Conservation (phyloP, 2,113 vertebrate species). For the Pseudois nayaur region DNA sequence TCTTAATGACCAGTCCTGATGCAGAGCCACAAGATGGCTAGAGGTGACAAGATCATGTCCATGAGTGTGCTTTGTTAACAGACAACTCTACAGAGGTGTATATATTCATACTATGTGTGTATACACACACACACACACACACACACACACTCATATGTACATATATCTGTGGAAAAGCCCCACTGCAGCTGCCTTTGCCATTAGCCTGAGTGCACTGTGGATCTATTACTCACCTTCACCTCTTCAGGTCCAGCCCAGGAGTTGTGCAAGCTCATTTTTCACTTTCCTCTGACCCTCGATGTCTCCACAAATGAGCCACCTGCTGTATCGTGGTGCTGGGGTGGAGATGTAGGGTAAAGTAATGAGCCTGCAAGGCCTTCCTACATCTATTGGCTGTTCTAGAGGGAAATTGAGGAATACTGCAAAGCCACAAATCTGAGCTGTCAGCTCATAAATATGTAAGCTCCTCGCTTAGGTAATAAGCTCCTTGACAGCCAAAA, state of each 20-base stretch:
- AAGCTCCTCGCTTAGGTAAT: slow-evolving; percentile 55
- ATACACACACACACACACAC: background rate
- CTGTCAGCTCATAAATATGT: slow-evolving; percentile 68
- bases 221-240: background rate
- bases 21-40: background rate
- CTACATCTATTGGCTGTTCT: background rate
- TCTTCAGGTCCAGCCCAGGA: background rate
- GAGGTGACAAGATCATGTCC: background rate
- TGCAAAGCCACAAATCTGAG: slow-evolving; percentile 36
- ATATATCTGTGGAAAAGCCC: background rate
- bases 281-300: background rate
- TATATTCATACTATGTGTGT: background rate
- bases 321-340: background rate
- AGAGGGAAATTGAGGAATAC: slow-evolving; percentile 45
- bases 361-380: slow-evolving; percentile 4
- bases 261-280: background rate
- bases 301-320: slow-evolving; percentile 32
- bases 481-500: slow-evolving; percentile 43
- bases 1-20: background rate
- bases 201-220: rapidly evolving
- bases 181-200: background rate
- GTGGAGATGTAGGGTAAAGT: background rate
- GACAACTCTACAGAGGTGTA: rapidly evolving
- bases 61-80: rapidly evolving
- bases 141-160: background rate